Base-by-base conservation (phyloP, 2,797 vertebrate genomes). In the Gymnodraco acuticeps region DNA sequence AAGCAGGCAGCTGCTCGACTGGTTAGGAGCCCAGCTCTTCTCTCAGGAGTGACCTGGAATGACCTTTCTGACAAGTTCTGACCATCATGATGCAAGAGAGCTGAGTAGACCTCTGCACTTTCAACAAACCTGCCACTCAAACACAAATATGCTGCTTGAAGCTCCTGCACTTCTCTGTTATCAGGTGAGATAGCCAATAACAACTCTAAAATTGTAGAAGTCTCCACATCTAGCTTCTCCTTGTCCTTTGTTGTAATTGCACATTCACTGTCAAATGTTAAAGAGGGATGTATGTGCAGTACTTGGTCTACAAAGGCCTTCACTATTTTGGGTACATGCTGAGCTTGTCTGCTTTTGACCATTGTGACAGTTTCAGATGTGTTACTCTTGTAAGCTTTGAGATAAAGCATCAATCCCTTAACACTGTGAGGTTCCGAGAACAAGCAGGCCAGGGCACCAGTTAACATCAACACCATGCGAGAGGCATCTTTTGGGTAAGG, bases 1-100 rank as follows among this genome's bases (percentile, higher is more conserved):
- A 97, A 96, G 82, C 89, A 92, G 0, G 96, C 94, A 1, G 96
- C 96, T 0, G 97, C 97, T n/a, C 96, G 93, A 11, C 93, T 78
- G 42, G 96, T 91, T 20, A 97, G 83, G 54, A 98, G 91, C 50
- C 89, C 73, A 2, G 94, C 93, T 81, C 66, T 87, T 47, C 47
- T 80, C 80, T 95, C 94, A 41, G 88, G 80, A 52, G 71, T 42
- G 33, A 65, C 70, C 42, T 60, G 71, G 9, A 42, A 45, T 9
- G 54, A 61, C 48, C 70, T 33, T 4, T 60, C 63, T 20, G 77
- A 17, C 5, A 59, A 84, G 55, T 69, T 54, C 72, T 83, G 80
- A 5, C 69, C 8, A 7, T 67, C 6, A 8, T 69, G 56, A 78
- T 87, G 74, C 0, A 97, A 86, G 46, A 92, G 91, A 42, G 73